These are phyloP conservation scores for Tympanoctomys barrerae DNA, from an alignment of 2,797 vertebrate species.

Conservation along the genomic window DNA sequence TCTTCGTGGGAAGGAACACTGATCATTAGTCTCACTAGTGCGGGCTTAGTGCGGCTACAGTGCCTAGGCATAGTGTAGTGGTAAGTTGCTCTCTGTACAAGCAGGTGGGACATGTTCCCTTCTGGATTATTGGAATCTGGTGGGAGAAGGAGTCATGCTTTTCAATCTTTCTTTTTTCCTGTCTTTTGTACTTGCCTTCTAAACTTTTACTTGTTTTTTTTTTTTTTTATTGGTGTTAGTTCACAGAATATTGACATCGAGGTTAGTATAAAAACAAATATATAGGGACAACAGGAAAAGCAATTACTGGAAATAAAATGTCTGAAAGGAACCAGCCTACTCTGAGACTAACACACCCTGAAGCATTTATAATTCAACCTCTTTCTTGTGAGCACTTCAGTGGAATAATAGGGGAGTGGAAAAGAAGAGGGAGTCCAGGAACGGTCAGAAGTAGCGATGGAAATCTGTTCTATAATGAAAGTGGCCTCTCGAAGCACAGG, in stretches of 20 bases:
- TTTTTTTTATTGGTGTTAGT: neutral
- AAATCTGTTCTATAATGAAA: neutral
- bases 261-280: neutral
- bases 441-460: too few species aligned
- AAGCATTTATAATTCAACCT: neutral
- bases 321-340: neutral
- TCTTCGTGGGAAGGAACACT: fast-evolving
- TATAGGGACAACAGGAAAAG: neutral
- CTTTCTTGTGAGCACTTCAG: fast-evolving
- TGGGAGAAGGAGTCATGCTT: neutral
- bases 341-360: neutral
- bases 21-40: fast-evolving
- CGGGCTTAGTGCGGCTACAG: fast-evolving
- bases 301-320: neutral
- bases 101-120: fast-evolving
- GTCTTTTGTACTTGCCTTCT: neutral
- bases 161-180: neutral
- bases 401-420: fast-evolving
- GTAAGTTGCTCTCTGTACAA: fast-evolving
- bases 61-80: fast-evolving
- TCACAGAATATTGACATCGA: neutral
- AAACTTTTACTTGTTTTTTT: neutral
- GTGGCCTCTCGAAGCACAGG: neutral
- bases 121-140: neutral
- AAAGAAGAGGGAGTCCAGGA: neutral